Evolutionary conservation across 2,888 invertebrate genomes (phyloP), one percentile per base, ranked within the genome.

Genomic region (Melolontha melolontha): DNA sequence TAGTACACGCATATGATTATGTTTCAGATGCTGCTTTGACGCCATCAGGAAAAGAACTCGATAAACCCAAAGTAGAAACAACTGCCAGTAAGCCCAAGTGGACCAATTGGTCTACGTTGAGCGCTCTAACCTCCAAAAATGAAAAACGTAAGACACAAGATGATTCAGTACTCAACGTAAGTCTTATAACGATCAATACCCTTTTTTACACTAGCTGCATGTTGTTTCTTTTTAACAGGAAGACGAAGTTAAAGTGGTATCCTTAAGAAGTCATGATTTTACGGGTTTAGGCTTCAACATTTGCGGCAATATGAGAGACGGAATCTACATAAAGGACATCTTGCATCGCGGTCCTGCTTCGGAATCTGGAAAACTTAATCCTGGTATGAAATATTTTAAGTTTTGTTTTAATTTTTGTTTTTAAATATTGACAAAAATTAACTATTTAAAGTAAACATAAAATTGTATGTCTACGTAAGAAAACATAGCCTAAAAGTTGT

Each of bases 281-380:
- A 94, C 94, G 0, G 95, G 96, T 0, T 86, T 96, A 0, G 95
- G 95, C 1, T 91, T 96, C 83, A 91, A 92, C 79, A 92, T 95
- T 72, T 91, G 91, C 68, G 96, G 96, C n/a, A 95, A 94, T 75
- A 94, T 95, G 87, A 86, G 93, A 67, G 95, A 96, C 73, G 96
- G 96, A 0, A 95, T 96, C 68, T 93, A 90, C 80, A 90, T 96
- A 47, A 95, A 94, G 80, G 94, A 95, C 72, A 90, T 96, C 12
- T 86, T 95, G 62, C 90, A 94, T 77, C 89, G 93, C 72, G 96
- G 96, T 0, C 96, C 96, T 0, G 96, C 96, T 0, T 92, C 91
- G 0, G 95, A 95, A 75, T 94, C 93, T 5, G 93, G 93, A 70
- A 87, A 87, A 78, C 87, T 96, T 74, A 89, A 91, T 81, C 89